A percentile compares a stretch with the other conserved stretches of the same genome.
Conservation (phyloP, 1,140 invertebrate genomes). For the Penaeus vannamei region DNA sequence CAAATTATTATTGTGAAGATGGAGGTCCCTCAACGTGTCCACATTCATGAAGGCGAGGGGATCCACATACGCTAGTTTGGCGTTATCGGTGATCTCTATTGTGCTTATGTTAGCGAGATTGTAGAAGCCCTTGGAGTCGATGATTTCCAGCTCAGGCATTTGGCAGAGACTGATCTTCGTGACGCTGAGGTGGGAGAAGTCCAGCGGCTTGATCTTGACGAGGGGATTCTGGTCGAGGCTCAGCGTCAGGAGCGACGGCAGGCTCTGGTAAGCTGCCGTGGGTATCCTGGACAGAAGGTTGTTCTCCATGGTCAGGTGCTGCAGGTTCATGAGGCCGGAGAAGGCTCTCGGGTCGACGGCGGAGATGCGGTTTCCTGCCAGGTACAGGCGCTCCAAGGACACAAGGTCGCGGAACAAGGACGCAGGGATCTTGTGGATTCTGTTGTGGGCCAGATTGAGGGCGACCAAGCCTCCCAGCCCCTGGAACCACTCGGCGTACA, state of each 20-base stretch:
- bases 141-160: slow-evolving; percentile 71
- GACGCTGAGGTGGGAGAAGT: slow-evolving; percentile 71
- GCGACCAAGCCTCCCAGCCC: slow-evolving; percentile 63
- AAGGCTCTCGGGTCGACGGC: slow-evolving; percentile 69
- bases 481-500: slow-evolving; percentile 70
- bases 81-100: slow-evolving; percentile 72
- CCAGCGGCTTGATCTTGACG: slow-evolving; percentile 69
- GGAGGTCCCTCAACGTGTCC: slow-evolving; percentile 70
- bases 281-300: slow-evolving; percentile 68
- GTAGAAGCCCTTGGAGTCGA: slow-evolving; percentile 72
- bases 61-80: slow-evolving; percentile 72
- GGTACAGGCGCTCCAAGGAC: slow-evolving; percentile 63
- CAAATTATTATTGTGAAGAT: slow-evolving; percentile 72
- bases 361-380: slow-evolving; percentile 69
- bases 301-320: slow-evolving; percentile 67
- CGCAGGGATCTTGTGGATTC: slow-evolving; percentile 69
- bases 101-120: slow-evolving; percentile 71
- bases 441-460: slow-evolving; percentile 69
- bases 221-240: slow-evolving; percentile 69
- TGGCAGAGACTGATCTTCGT: slow-evolving; percentile 70
- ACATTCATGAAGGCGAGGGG: slow-evolving; percentile 71
- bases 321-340: slow-evolving; percentile 68
- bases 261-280: slow-evolving; percentile 68
- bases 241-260: slow-evolving; percentile 67
- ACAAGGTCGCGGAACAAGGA: slow-evolving; percentile 68